Evolutionary conservation across 2,888 invertebrate genomes (phyloP).

Genomic region (Tiphia femorata): DNA sequence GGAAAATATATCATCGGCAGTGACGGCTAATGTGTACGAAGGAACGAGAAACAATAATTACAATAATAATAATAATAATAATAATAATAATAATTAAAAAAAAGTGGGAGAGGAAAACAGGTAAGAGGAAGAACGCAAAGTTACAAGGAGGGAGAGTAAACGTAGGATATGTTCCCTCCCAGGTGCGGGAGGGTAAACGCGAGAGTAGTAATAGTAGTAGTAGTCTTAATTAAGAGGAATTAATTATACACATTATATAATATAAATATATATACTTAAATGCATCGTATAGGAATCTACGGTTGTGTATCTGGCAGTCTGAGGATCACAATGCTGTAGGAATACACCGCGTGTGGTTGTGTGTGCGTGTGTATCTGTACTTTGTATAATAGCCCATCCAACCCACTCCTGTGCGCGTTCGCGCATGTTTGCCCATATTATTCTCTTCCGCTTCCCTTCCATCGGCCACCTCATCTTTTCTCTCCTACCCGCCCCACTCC

Average conservation of each 20-base stretch:
- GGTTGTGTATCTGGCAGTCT: conserved; percentile 63
- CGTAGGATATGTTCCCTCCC: conserved; percentile 6
- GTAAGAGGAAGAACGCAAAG: conserved; percentile 10
- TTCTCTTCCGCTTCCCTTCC: too few relatives aligned
- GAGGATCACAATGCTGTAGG: conserved; percentile 54
- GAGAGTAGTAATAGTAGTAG: too few relatives aligned
- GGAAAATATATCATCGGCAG: conserved; percentile 1
- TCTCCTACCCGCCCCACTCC: too few relatives aligned
- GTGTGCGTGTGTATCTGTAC: not conserved
- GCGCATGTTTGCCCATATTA: too few relatives aligned
- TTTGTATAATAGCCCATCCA: too few relatives aligned
- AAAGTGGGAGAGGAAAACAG: not conserved
- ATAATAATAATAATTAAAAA: not conserved
- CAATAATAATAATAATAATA: too few relatives aligned
- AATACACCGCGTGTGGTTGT: conserved; percentile 41
- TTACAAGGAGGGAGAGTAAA: not conserved
- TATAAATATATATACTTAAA: conserved; percentile 61
- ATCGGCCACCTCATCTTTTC: too few relatives aligned
- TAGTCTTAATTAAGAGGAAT: conserved; percentile 41
- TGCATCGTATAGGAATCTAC: conserved; percentile 65
- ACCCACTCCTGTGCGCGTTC: too few relatives aligned
- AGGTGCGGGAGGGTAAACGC: too few relatives aligned
- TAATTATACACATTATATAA: conserved; percentile 48
- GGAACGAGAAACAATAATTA: too few relatives aligned
- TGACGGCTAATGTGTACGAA: conserved; percentile 10